Conservation (phyloP, 2,113 vertebrate species). For the Leucopsar rothschildi region DNA sequence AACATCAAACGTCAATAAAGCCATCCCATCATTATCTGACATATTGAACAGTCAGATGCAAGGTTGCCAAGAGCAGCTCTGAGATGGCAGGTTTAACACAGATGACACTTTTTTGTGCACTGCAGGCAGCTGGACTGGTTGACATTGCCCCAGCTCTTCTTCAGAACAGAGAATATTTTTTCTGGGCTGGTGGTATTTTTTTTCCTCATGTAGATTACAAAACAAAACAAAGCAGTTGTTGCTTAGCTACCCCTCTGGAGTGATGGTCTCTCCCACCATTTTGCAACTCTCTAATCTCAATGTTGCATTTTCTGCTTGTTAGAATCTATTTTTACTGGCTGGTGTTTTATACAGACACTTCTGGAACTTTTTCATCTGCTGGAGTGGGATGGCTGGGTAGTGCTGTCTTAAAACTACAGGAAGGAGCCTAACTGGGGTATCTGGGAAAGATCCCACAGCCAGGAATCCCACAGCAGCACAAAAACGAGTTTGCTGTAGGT, state of each 20-base stretch:
- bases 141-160: not conserved
- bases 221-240: conserved; percentile 59
- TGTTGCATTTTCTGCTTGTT: conserved; percentile 16
- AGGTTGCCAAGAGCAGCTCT: not conserved
- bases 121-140: not conserved
- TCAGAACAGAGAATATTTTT: conserved; percentile 2
- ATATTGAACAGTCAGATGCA: not conserved
- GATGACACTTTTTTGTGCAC: not conserved
- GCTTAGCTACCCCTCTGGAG: conserved; percentile 44
- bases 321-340: conserved; percentile 38
- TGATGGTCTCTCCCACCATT: conserved; percentile 20
- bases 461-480: not conserved
- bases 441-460: not conserved
- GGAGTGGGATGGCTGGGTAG: not conserved
- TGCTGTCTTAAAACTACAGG: not conserved
- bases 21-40: not conserved
- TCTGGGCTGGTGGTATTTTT: conserved; percentile 47
- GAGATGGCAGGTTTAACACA: not conserved
- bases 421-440: not conserved
- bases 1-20: not conserved
- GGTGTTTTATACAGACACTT: not conserved
- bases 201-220: conserved; percentile 56
- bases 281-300: conserved; percentile 28
- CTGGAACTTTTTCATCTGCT: not conserved
- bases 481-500: not conserved